Evolutionary conservation across 23 tunicate species (phyloP).

Genomic region (Ciona savignyi): DNA sequence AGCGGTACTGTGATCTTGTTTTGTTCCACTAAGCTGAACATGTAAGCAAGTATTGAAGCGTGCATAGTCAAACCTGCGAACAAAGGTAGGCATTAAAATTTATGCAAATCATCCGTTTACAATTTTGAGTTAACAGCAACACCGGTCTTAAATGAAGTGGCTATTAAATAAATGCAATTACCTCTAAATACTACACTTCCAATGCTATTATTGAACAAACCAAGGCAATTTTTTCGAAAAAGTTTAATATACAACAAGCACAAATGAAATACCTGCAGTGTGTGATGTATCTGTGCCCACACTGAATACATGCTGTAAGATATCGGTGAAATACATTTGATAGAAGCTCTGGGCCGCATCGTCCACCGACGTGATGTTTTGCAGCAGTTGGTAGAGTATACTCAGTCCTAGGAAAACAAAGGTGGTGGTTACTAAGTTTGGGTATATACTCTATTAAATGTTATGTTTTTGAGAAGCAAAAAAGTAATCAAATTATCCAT

Average conservation of each 20-base stretch:
- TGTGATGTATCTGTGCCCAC: conserved; percentile 99
- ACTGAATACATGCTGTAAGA: conserved; percentile 93
- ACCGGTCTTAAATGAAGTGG: too few relatives aligned
- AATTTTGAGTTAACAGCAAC: too few relatives aligned
- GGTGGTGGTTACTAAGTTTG: too few relatives aligned
- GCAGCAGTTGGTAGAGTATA: conserved; percentile 88
- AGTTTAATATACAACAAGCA: too few relatives aligned
- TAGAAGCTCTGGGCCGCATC: conserved; percentile 90
- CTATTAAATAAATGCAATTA: too few relatives aligned
- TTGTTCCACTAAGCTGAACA: conserved; percentile 90
- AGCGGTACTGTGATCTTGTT: conserved; percentile 75
- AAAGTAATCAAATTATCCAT: too few relatives aligned
- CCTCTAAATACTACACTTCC: too few relatives aligned
- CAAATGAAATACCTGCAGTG: conserved; percentile 81
- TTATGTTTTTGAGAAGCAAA: too few relatives aligned
- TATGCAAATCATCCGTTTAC: too few relatives aligned
- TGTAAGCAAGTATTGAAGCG: conserved; percentile 92
- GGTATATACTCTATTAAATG: too few relatives aligned
- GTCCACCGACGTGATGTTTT: conserved; percentile 78
- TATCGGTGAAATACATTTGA: conserved; percentile 96
- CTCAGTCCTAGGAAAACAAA: conserved; percentile 59
- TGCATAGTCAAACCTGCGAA: conserved; percentile 91
- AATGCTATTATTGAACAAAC: too few relatives aligned
- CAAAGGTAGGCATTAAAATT: neutral
- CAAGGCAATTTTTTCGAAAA: too few relatives aligned